Base-by-base conservation (phyloP, 2,888 invertebrate species). In the Epirrhoe alternata region DNA sequence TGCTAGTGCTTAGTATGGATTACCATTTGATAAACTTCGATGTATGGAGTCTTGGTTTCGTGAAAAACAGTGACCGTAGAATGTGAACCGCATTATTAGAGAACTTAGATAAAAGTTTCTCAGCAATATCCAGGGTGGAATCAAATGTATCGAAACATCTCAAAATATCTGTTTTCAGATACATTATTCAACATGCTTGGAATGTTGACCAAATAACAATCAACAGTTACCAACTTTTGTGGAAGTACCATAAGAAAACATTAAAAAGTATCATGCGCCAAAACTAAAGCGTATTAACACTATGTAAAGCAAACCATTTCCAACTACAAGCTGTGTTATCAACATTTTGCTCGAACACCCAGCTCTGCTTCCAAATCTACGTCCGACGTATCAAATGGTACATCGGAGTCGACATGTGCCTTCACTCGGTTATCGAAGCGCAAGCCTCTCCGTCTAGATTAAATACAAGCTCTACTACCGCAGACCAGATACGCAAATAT, bases 401-500 rank as follows among this genome's bases (percentile, higher is more conserved):
- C 57, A 60, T 12, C 33, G 10, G 55, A 65, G 47, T 57, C 50
- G 53, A 61, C 68, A 68, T 68, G 57, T 53, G 42, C 57, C 50
- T 53, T 64, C 35, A 57, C 68, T 33, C 47, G 50, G 58, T 30
- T 64, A 68, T 61, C 61, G 57, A 57, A 57, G 53, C 54, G 12
- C 42, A 49, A 63, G 49, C 52, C 53, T 45, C 67, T 59, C 56
- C 49, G 42, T 61, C 63, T 67, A 60, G 63, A 64, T 67, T 63
- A 67, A 61, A 60, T 57, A 60, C 63, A 47, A 52, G 54, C 54
- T 59, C 55, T 55, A 30, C 12, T 12, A 31, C 31, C 52, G 56
- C 52, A 35, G 53, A 64, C 67, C 35, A 57, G 62, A 66, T 62
- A 64, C 56, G 63, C 64, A 64, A 57, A 67, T 60, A 63, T 63